Base-by-base conservation (phyloP, 2,888 invertebrate species). In the Drosophila affinis region DNA sequence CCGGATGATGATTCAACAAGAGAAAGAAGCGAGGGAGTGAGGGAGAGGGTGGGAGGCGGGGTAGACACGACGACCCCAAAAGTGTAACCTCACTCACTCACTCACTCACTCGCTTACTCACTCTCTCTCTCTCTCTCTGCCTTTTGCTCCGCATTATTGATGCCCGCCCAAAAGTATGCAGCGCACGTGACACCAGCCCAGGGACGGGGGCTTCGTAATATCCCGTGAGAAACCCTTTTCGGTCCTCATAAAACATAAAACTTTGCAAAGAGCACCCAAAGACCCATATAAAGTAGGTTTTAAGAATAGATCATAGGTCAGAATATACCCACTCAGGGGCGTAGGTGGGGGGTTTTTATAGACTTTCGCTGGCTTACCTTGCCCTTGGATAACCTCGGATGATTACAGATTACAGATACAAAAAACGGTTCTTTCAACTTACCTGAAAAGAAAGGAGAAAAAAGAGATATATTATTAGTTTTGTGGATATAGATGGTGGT, bases 391-490 rank as follows among this genome's bases (percentile, higher is more conserved):
- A 56, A 68, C 63, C 63, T 62, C 32, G 10, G 44, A 29, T 9
- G 24, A 27, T 46, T 39, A 27, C 32, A 14, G 34, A 39, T 17
- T 9, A 29, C 17, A 45, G 21, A n/a, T 46, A 47, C 21, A n/a
- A 4, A 21, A 21, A 17, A 51, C 32, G 34, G 10, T 3, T 52
- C 45, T 55, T 55, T 62, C 48, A 76, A 86, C 86, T 87, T 87
- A 87, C 86, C 86, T 87, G 72, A 29, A 79, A 79, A 68, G 62
- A 62, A 48, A 69, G 24, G 27, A 44, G 14, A 34, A 77, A 54
- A 44, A 27, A 47, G 27, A 71, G 44, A 55, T 48, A 29, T 9
- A 34, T 2, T 10, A 32, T 72, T 65, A 65, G 27, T 32, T 9
- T 34, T 47, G 44, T 18, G 27, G 32, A 27, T 5, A 7, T 10